Base-by-base conservation (phyloP, 2,113 vertebrate species). In the Pteruthius melanotis region DNA sequence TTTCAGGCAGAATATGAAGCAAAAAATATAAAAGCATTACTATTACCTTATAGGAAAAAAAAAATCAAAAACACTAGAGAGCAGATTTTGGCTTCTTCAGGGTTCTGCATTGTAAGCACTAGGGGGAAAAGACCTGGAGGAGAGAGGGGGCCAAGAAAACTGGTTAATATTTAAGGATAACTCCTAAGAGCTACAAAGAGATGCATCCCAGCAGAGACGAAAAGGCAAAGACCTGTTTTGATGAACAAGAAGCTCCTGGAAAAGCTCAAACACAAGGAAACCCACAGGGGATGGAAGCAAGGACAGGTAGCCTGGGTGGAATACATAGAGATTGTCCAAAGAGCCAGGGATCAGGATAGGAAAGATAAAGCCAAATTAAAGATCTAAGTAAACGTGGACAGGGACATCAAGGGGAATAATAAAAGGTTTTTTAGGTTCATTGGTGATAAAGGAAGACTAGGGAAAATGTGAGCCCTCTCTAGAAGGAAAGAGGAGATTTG, bases 381-480 rank as follows among this genome's bases (percentile, higher is more conserved):
- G 4, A 42, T 24, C 35, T 37, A 74, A 49, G 33, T 18, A 49
- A 61, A 28, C n/a, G 15, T 3, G 13, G 11, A 31, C 18, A 54
- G 40, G 27, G 9, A 28, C 24, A 37, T 15, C 7, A 54, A 7
- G 9, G 15, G 27, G 6, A 54, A 42, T 19, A 28, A 19, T 0
- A 15, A 57, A 65, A 39, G 2, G 0, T 10, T 39, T 28, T 72
- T 39, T 24, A 3, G 0, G 9, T 33, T 9, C 4, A 8, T 2
- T 26, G 5, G 8, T 57, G 11, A 45, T 44, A n/a, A 71, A 57
- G 35, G 19, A 71, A 50, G 40, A 39, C 5, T 16, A 24, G 22
- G 28, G 11, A 44, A 64, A 57, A 22, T 39, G 6, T n/a, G 16
- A 1, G 11, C 3, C 4, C 3, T 37, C 42, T 42, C 8, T 31